Base-by-base conservation (phyloP, 2,797 vertebrate species). In the Anguilla pacifica region DNA sequence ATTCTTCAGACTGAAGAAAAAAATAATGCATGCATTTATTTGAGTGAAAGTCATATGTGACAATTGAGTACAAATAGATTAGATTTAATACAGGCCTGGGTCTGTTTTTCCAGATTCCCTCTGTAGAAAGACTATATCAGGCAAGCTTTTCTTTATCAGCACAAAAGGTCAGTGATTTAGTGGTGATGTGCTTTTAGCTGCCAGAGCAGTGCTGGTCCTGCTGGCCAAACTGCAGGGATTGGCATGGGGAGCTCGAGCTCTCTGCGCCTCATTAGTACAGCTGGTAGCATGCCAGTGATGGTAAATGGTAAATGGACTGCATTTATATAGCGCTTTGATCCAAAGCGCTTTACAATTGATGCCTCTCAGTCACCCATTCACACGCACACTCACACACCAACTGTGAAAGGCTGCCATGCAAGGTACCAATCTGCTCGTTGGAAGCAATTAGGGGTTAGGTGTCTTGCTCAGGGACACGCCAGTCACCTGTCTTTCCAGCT, bases 151-250 rank as follows among this genome's bases (percentile, higher is more conserved):
- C 84, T 70, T 85, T 49, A 49, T 7, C 55, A 57, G 5, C 59
- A 70, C 55, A 85, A 70, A 67, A 72, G 59, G n/a, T 22, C 61
- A 49, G 22, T n/a, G 59, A 51, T 85, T 85, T 85, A 85, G 64
- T 70, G 43, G 2, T 85, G 43, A 39, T 19, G 22, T 5, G 11
- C 46, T 22, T 83, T 53, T 28, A 22, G 77, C 77, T 28, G 19
- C 25, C 31, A 31, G 31, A 5, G 35, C 84, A 64, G 55, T 55
- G 59, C 51, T 53, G 22, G 22, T 3, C 61, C 1, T 4, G 13
- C 25, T 11, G n/a, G 25, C 51, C 9, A 7, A 31, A 28, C 83
- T 61, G 39, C 6, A 51, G 61, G n/a, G 55, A 49, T 70, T 85
- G 31, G 59, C 7, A 39, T 15, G 64, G n/a, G 22, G 3, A 22